Conservation (phyloP, 37 sponge, comb jelly and placozoan genomes). For the Haliclona indistincta region DNA sequence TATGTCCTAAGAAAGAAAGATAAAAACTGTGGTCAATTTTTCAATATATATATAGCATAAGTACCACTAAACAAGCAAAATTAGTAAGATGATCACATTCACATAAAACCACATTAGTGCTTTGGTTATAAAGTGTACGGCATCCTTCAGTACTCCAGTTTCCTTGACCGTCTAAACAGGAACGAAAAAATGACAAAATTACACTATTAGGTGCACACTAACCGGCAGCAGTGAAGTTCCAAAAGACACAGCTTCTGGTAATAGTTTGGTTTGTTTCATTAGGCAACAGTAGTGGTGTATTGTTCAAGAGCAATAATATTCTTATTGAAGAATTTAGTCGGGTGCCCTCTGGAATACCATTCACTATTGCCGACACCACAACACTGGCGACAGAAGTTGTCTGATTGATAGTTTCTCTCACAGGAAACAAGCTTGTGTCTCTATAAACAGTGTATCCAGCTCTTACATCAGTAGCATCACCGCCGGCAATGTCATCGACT, state of each 20-base stretch:
- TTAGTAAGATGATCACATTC: constrained; percentile 66
- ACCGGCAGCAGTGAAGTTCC: constrained; percentile 32
- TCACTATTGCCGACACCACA: no score
- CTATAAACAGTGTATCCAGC: not conserved
- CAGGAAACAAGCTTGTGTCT: not conserved
- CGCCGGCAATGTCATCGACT: not conserved
- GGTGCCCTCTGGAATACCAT: no score
- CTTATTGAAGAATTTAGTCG: no score
- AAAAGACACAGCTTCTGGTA: constrained; percentile 47
- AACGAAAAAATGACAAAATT: not conserved
- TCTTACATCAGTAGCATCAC: not conserved
- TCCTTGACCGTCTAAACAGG: constrained; percentile 18
- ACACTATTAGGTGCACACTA: not conserved
- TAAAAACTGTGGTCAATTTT: not conserved
- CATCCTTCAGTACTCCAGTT: constrained; percentile 57
- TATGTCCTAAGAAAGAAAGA: constrained; percentile 3
- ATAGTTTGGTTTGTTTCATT: not conserved
- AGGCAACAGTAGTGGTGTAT: not conserved
- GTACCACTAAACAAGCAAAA: constrained; percentile 65
- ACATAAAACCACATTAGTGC: constrained; percentile 23
- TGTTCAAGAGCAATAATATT: no score
- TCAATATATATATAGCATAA: no score
- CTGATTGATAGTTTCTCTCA: not conserved
- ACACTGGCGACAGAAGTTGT: not conserved
- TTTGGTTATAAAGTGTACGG: not conserved